These are phyloP conservation scores for Bubo bubo DNA, from an alignment of 2,113 vertebrate genomes.

Conservation along the genomic window DNA sequence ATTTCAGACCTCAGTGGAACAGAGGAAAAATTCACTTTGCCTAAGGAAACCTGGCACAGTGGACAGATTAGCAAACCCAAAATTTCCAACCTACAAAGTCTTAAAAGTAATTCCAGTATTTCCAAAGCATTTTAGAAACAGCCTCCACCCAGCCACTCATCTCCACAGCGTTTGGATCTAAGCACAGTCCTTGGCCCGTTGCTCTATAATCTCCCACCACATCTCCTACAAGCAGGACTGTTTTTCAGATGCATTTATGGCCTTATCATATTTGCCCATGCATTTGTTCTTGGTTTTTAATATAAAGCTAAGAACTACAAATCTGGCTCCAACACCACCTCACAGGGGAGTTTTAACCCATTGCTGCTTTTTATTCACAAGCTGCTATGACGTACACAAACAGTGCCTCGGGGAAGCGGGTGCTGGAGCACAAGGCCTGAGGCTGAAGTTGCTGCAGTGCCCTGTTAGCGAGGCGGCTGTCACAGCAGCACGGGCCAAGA, in stretches of 20 bases:
- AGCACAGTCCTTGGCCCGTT: not conserved
- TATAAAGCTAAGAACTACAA: not conserved
- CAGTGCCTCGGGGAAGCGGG: accelerated
- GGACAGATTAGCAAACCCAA: not conserved
- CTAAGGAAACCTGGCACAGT: not conserved
- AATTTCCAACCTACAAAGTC: not conserved
- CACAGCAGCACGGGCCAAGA: not conserved
- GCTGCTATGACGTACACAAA: accelerated
- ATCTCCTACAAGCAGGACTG: accelerated
- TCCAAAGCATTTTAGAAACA: not conserved
- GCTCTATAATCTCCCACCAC: not conserved
- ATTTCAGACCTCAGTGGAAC: not conserved
- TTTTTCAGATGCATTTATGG: not conserved
- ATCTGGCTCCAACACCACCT: not conserved
- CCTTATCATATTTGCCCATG: not conserved
- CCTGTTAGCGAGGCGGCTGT: accelerated
- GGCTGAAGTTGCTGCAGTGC: not conserved
- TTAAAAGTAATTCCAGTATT: not conserved
- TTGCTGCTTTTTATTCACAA: not conserved
- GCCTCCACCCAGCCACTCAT: not conserved
- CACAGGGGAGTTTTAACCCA: not conserved
- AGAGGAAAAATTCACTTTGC: not conserved
- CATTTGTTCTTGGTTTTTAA: not conserved
- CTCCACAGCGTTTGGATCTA: not conserved
- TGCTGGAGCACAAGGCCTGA: not conserved